Percentiles rank a stretch among this genome's conserved stretches.
Conservation (phyloP, 2,113 vertebrate genomes). For the Xerus inauris region DNA sequence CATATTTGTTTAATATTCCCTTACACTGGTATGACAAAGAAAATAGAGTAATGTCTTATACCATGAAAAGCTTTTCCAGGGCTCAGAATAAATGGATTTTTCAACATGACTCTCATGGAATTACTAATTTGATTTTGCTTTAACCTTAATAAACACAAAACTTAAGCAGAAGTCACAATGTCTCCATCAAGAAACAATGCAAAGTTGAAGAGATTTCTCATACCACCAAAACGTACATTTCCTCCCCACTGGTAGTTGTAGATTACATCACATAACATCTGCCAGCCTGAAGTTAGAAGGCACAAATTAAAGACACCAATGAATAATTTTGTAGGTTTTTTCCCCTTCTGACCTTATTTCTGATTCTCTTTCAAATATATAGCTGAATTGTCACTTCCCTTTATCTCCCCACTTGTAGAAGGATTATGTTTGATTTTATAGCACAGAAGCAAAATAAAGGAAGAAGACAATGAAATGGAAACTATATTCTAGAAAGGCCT, state of each 20-base stretch:
- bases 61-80: background rate
- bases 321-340: background rate
- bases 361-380: slow-evolving; percentile 55
- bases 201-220: slow-evolving; percentile 23
- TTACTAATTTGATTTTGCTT: slow-evolving; percentile 27
- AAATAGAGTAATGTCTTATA: background rate
- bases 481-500: background rate
- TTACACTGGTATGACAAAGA: background rate
- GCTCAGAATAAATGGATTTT: background rate
- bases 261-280: slow-evolving; percentile 31
- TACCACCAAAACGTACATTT: background rate
- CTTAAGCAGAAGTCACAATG: background rate
- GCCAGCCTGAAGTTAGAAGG: background rate
- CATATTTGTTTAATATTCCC: background rate
- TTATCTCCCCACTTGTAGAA: background rate
- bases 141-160: slow-evolving; percentile 37
- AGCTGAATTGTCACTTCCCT: background rate
- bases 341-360: slow-evolving; percentile 42
- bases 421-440: slow-evolving; percentile 11
- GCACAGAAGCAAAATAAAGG: background rate
- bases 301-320: slow-evolving; percentile 48
- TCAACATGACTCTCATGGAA: background rate
- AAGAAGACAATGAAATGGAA: background rate
- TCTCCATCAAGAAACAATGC: background rate
- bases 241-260: background rate